Base-by-base conservation (phyloP, 2,797 vertebrate genomes). In the Fistularia tabacaria region DNA sequence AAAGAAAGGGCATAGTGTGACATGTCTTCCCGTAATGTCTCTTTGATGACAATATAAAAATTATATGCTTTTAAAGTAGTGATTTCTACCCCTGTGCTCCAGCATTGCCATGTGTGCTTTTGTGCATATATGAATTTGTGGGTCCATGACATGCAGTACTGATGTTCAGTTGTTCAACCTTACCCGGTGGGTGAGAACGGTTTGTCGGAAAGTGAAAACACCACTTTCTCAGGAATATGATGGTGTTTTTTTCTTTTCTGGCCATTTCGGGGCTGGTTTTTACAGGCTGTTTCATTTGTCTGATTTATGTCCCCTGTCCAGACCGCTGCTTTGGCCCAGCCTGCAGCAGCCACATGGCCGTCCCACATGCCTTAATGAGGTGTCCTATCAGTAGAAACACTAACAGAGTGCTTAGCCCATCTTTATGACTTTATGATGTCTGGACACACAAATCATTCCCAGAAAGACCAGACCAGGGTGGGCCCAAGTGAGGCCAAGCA, bases 361-460 rank as follows among this genome's bases (percentile, higher is more conserved):
- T 86, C 79, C 85, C 78, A 82, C 85, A 83, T 73, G 78, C 82
- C 82, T 84, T 90, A 90, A 92, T 83, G 85, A 92, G 88, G 87
- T 88, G 88, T 90, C 90, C 90, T 90, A 90, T 92, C 90, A 90
- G 85, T 89, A 87, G 84, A 87, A 89, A 89, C 85, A 87, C 86
- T 85, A 88, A 87, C 86, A 82, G 80, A 82, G 85, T 86, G 83
- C 85, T 87, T 85, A 88, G 85, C 68, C 83, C 82, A 85, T 90
- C 83, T 89, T 90, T 88, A 88, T 84, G 86, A 87, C 77, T 78
- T 81, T 81, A 81, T 85, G 83, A 83, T 87, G 87, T 85, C 86
- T 84, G 83, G 80, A 86, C 77, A 82, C 79, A 88, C 86, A 88
- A 85, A 89, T 89, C 87, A 88, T 79, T 88, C 78, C 79, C 79